phyloP scores from a whole-genome alignment of 2,113 vertebrate species.

The Scomber scombrus region DNA sequence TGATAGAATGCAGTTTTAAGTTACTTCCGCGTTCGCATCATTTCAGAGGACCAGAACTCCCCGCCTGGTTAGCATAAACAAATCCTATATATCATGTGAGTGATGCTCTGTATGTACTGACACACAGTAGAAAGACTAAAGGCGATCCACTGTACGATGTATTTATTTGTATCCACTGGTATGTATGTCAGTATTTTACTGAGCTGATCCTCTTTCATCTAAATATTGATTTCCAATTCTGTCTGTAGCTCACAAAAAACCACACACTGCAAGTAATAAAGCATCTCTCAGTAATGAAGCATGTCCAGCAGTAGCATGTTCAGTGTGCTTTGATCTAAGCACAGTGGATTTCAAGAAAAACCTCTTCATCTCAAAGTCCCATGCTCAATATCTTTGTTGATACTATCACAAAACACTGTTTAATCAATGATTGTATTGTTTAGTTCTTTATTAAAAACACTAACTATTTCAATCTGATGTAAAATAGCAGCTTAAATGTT shows the following conservation, averaged over 20 bases:
- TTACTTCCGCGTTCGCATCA: no score
- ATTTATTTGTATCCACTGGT: background rate
- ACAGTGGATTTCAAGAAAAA: slow-evolving; percentile 7
- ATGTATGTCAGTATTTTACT: background rate
- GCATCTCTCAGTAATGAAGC: background rate
- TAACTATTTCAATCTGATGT: no score
- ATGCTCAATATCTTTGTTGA: no score
- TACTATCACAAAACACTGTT: no score
- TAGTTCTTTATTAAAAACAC: no score
- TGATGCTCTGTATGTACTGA: background rate
- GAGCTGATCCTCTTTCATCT: background rate
- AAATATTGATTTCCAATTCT: background rate
- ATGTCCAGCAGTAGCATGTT: background rate
- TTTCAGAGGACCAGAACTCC: no score
- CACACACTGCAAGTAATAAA: background rate
- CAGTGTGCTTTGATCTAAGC: no score
- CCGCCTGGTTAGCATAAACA: no score
- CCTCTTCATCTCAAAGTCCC: background rate
- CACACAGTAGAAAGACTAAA: slow-evolving; percentile 3
- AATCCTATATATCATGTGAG: background rate
- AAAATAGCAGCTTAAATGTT: no score
- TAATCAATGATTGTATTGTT: no score
- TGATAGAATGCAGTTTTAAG: no score
- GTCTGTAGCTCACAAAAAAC: background rate
- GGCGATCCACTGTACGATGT: background rate